These are phyloP conservation scores for Tinea trinotella DNA, from an alignment of 2,888 invertebrate species.

Conservation along the genomic window DNA sequence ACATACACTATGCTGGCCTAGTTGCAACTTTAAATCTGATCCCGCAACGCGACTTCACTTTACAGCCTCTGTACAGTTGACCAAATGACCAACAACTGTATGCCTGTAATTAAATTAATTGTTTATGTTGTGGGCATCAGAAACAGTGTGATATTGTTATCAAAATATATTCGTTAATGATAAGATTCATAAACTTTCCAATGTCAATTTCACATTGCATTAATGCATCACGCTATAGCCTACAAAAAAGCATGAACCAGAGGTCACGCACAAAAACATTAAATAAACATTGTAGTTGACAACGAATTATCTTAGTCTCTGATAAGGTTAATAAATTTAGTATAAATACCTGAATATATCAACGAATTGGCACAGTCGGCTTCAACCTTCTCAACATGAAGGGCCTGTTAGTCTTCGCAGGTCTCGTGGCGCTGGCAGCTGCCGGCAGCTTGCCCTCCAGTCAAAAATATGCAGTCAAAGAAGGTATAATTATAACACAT, in stretches of 20 bases:
- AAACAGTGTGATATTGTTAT: too few relatives aligned
- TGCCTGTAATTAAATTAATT: too few relatives aligned
- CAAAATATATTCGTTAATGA: too few relatives aligned
- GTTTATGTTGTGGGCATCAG: too few relatives aligned
- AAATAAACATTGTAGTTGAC: not conserved
- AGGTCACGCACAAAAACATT: constrained; percentile 13
- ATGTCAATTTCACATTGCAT: not conserved
- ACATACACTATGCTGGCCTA: too few relatives aligned
- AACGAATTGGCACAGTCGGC: constrained; percentile 21
- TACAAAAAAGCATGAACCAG: not conserved
- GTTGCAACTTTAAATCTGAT: too few relatives aligned
- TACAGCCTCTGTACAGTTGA: too few relatives aligned
- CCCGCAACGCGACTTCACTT: too few relatives aligned
- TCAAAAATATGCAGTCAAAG: constrained; percentile 24
- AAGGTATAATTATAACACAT: constrained; percentile 23
- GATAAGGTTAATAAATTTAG: constrained; percentile 6
- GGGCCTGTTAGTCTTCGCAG: constrained; percentile 31
- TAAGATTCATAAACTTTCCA: not conserved
- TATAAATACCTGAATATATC: constrained; percentile 19
- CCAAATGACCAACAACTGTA: too few relatives aligned
- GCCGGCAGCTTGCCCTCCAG: constrained; percentile 31
- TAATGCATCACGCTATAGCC: constrained; percentile 1
- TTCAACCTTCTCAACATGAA: constrained; percentile 27
- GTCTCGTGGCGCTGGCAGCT: constrained; percentile 29
- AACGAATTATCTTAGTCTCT: not conserved